phyloP scores from a whole-genome alignment of 2,888 invertebrate species.

The Corythucha ciliata region DNA sequence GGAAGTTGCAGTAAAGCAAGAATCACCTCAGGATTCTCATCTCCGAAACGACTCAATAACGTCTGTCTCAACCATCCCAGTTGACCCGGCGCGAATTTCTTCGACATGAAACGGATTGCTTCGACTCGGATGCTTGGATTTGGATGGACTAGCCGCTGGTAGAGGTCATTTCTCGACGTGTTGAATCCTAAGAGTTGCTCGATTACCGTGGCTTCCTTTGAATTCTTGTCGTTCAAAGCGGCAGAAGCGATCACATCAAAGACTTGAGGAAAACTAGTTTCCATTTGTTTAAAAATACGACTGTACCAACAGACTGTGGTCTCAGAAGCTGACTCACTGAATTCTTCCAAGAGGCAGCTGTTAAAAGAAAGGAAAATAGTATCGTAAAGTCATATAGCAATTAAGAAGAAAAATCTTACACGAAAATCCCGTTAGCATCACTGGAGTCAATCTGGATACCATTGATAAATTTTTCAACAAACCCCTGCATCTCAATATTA shows the following conservation, averaged over 20 bases:
- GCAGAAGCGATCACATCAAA: slow-evolving; percentile 50
- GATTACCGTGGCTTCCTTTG: slow-evolving; percentile 24
- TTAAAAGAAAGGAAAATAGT: not conserved
- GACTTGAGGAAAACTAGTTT: slow-evolving; percentile 58
- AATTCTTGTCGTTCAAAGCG: slow-evolving; percentile 23
- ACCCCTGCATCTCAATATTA: slow-evolving; percentile 43
- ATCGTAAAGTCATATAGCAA: not conserved
- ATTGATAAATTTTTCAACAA: slow-evolving; percentile 51
- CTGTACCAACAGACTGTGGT: slow-evolving; percentile 44
- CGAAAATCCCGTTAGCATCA: slow-evolving; percentile 41
- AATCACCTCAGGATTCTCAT: slow-evolving; percentile 48
- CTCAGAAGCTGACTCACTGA: slow-evolving; percentile 20
- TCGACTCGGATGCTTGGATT: slow-evolving; percentile 37
- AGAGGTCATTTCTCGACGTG: slow-evolving; percentile 29
- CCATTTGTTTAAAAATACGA: slow-evolving; percentile 51
- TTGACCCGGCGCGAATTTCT: slow-evolving; percentile 28
- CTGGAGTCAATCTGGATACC: slow-evolving; percentile 50
- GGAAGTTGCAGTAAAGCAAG: slow-evolving; percentile 23
- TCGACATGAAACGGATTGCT: slow-evolving; percentile 24
- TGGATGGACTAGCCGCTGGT: slow-evolving; percentile 53
- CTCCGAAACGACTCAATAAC: slow-evolving; percentile 55
- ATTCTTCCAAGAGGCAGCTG: slow-evolving; percentile 26
- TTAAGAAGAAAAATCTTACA: slow-evolving; percentile 40
- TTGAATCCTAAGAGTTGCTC: slow-evolving; percentile 29
- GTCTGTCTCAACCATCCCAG: slow-evolving; percentile 45